phyloP scores from a whole-genome alignment of 1,140 invertebrate genomes.

The Drosophila truncata region DNA sequence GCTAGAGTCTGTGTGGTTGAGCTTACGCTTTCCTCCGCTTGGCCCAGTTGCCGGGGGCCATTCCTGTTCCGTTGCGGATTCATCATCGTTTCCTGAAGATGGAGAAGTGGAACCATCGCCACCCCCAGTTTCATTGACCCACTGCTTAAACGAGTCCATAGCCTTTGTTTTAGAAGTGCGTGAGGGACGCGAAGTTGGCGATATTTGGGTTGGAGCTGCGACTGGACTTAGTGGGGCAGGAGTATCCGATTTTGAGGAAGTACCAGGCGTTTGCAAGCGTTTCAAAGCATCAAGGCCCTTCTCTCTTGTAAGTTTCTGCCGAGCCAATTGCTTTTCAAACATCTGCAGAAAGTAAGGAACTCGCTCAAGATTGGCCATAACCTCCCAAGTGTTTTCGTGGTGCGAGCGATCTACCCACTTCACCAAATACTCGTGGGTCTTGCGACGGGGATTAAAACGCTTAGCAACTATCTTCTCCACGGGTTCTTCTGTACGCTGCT shows the following conservation, averaged over 20 bases:
- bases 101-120: conserved; percentile 64
- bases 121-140: conserved; percentile 85
- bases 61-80: conserved; percentile 66
- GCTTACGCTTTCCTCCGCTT: conserved; percentile 71
- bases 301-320: conserved; percentile 90
- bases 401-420: conserved; percentile 93
- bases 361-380: conserved; percentile 89
- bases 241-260: conserved; percentile 15
- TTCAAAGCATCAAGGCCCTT: conserved; percentile 84
- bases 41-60: conserved; percentile 58
- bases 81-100: conserved; percentile 72
- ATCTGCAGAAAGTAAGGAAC: conserved; percentile 91
- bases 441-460: conserved; percentile 91
- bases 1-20: conserved; percentile 75
- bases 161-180: conserved; percentile 92
- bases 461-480: conserved; percentile 92
- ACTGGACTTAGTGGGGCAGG: conserved; percentile 49
- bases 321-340: conserved; percentile 91
- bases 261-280: conserved; percentile 45
- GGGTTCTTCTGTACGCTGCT: conserved; percentile 85
- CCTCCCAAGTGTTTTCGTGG: conserved; percentile 93
- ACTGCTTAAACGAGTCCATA: conserved; percentile 93
- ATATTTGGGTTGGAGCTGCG: conserved; percentile 42
- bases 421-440: conserved; percentile 91
- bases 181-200: conserved; percentile 88